Percentiles rank a stretch among this genome's conserved stretches.
Conservation (phyloP, 1,140 invertebrate species). For the Drosophila tani region DNA sequence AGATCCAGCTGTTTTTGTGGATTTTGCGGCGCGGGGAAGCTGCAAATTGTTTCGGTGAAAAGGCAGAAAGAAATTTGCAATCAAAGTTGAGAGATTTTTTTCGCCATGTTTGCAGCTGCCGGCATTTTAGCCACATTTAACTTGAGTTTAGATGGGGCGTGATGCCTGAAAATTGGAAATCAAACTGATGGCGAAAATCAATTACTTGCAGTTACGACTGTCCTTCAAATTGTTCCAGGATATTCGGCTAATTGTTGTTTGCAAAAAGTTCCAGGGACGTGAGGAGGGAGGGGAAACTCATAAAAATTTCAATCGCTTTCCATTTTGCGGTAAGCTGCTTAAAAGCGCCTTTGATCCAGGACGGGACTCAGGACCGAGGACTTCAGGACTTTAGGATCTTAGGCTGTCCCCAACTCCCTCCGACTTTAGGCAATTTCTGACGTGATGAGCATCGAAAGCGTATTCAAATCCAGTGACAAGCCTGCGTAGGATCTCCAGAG, state of each 20-base stretch:
- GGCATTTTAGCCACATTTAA: constrained; percentile 42
- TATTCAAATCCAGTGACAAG: constrained; percentile 78
- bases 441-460: constrained; percentile 68
- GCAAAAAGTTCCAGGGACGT: constrained; percentile 17
- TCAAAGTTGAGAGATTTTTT: constrained; percentile 72
- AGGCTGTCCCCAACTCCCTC: constrained; percentile 3
- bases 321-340: constrained; percentile 72
- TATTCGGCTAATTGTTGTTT: constrained; percentile 45
- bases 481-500: constrained; percentile 27
- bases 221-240: constrained; percentile 5
- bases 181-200: constrained; percentile 73
- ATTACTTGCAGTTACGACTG: constrained; percentile 51
- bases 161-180: constrained; percentile 53
- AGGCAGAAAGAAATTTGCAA: constrained; percentile 70
- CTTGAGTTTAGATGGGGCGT: constrained; percentile 14
- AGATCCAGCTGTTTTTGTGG: constrained; percentile 28
- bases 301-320: constrained; percentile 71
- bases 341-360: constrained; percentile 65
- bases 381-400: not conserved
- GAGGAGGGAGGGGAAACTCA: constrained; percentile 30
- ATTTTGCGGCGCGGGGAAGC: constrained; percentile 20
- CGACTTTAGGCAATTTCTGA: constrained; percentile 54
- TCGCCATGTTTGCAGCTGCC: constrained; percentile 5
- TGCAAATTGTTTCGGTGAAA: constrained; percentile 56
- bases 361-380: constrained; percentile 3